Percentiles rank a stretch among this genome's conserved stretches.
phyloP scores from a whole-genome alignment of 2,113 vertebrate species.

The Tyto alba region DNA sequence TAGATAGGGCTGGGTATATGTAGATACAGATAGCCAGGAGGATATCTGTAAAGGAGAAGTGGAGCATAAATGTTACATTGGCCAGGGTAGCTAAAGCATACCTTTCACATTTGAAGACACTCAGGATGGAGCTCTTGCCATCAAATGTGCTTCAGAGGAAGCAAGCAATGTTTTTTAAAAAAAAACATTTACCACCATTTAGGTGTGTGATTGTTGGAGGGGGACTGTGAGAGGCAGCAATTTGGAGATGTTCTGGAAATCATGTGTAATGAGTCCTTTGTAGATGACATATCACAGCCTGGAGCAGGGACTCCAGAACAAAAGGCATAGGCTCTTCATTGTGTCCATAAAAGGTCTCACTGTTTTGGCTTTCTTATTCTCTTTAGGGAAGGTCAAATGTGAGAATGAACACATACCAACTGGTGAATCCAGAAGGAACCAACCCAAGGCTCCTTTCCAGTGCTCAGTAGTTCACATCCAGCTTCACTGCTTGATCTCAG shows the following conservation, averaged over 20 bases:
- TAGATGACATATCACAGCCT: neutral
- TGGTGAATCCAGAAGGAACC: neutral
- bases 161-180: neutral
- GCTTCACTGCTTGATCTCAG: neutral
- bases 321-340: neutral
- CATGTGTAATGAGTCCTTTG: neutral
- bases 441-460: neutral
- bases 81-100: neutral
- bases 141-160: neutral
- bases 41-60: neutral
- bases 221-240: neutral
- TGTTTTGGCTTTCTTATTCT: neutral
- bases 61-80: neutral
- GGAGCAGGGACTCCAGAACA: neutral
- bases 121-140: neutral
- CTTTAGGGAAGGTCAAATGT: neutral
- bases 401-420: neutral
- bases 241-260: neutral
- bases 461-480: neutral
- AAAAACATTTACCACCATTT: neutral
- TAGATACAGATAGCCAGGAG: neutral
- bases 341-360: neutral
- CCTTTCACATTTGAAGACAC: neutral
- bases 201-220: neutral
- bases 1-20: neutral